phyloP scores from a whole-genome alignment of 2,797 vertebrate species.

The Syngnathus rostellatus region DNA sequence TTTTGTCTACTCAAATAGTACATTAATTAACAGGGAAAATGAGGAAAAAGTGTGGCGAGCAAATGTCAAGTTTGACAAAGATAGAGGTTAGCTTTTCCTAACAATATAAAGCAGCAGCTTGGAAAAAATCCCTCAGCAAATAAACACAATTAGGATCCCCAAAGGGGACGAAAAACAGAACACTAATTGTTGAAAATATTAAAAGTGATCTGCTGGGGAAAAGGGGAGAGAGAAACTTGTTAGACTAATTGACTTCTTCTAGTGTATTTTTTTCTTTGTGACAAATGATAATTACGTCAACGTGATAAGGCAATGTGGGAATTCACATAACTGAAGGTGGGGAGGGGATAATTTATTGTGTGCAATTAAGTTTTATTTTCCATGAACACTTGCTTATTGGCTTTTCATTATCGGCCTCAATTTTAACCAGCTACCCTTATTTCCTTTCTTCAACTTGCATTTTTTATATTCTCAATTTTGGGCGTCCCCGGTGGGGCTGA shows the following conservation, averaged over 20 bases:
- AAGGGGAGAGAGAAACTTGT: slow-evolving; percentile 21
- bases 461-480: slow-evolving; percentile 8
- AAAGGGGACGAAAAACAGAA: slow-evolving; percentile 23
- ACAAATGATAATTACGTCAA: slow-evolving; percentile 49
- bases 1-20: slow-evolving; percentile 26
- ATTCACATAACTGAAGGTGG: slow-evolving; percentile 24
- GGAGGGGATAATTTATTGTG: slow-evolving; percentile 26
- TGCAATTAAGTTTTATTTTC: slow-evolving; percentile 45
- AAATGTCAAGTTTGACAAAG: slow-evolving; percentile 51
- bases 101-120: slow-evolving; percentile 31
- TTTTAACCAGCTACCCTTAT: slow-evolving; percentile 22
- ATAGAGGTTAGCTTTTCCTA: slow-evolving; percentile 41
- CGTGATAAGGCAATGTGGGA: slow-evolving; percentile 32
- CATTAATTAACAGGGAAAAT: slow-evolving; percentile 43
- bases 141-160: slow-evolving; percentile 50
- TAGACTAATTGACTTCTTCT: slow-evolving; percentile 41
- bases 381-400: slow-evolving; percentile 22
- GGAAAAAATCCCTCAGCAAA: slow-evolving; percentile 26
- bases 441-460: slow-evolving; percentile 14
- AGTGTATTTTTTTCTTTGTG: slow-evolving; percentile 19
- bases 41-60: slow-evolving; percentile 14
- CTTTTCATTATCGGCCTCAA: slow-evolving; percentile 29
- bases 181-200: slow-evolving; percentile 34
- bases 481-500: slow-evolving; percentile 27
- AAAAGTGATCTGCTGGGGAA: slow-evolving; percentile 21